These are phyloP conservation scores for Pomatorhinus ruficollis DNA, from an alignment of 2,113 vertebrate species.

Conservation along the genomic window DNA sequence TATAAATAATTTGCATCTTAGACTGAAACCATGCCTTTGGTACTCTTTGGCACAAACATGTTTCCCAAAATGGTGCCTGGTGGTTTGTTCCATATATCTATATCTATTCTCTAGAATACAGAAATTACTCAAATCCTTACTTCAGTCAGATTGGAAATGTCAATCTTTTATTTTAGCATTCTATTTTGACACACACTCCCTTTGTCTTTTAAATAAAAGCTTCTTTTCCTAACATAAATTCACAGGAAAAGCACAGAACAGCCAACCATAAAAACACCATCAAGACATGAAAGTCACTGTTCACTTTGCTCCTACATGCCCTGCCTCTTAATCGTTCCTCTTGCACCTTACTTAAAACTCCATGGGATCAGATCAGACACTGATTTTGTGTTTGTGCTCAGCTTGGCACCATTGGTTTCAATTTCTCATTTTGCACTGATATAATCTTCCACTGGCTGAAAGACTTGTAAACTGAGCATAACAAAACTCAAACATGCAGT, in stretches of 20 bases:
- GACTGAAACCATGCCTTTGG: background rate
- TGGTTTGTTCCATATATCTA: background rate
- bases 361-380: background rate
- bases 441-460: background rate
- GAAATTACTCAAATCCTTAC: background rate
- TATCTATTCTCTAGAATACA: background rate
- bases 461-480: background rate
- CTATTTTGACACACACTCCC: background rate
- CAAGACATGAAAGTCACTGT: background rate
- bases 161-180: background rate
- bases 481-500: background rate
- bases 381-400: background rate
- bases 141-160: background rate
- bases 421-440: background rate
- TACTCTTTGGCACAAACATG: fast-evolving
- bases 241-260: background rate
- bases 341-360: background rate
- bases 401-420: background rate
- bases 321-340: background rate
- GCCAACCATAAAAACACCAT: background rate
- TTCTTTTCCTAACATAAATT: background rate
- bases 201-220: background rate
- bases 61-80: background rate
- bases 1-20: background rate
- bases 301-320: background rate